Evolutionary conservation across 2,888 invertebrate species (phyloP).

Genomic region (Spicauda simplicius): DNA sequence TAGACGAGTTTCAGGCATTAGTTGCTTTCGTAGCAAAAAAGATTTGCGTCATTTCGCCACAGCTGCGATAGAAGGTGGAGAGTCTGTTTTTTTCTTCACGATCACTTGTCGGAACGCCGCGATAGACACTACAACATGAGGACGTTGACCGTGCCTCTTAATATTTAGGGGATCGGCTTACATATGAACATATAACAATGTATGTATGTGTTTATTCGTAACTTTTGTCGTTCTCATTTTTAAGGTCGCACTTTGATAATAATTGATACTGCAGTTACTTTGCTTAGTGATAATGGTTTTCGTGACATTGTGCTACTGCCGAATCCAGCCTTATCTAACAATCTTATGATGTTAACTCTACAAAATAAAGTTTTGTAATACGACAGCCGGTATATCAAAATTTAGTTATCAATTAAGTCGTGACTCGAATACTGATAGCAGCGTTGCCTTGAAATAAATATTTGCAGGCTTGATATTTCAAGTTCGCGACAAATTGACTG

Average conservation of each 20-base stretch:
- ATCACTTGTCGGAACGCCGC: conserved; percentile 72
- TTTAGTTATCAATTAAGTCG: conserved; percentile 26
- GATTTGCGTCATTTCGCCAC: conserved; percentile 71
- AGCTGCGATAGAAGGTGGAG: conserved; percentile 50
- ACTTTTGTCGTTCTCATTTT: background rate
- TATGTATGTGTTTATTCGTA: background rate
- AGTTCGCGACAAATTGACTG: conserved; percentile 8
- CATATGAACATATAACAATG: conserved; percentile 47
- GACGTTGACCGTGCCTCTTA: conserved; percentile 76
- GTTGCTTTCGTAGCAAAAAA: conserved; percentile 66
- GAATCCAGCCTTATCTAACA: conserved; percentile 36
- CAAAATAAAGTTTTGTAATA: background rate
- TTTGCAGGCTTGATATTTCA: conserved; percentile 7
- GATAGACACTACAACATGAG: conserved; percentile 60
- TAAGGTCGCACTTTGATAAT: background rate
- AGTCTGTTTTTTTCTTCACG: conserved; percentile 64
- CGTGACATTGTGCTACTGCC: conserved; percentile 43
- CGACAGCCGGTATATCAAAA: conserved; percentile 7
- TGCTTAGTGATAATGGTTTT: conserved; percentile 26
- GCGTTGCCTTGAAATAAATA: conserved; percentile 12
- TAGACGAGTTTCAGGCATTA: conserved; percentile 51
- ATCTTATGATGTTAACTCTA: conserved; percentile 18
- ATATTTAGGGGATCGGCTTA: conserved; percentile 70
- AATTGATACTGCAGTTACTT: conserved; percentile 31
- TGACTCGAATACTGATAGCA: conserved; percentile 16